A percentile compares a stretch with the other conserved stretches of the same genome.
phyloP scores from a whole-genome alignment of 2,797 vertebrate genomes.

The Staurois parvus region DNA sequence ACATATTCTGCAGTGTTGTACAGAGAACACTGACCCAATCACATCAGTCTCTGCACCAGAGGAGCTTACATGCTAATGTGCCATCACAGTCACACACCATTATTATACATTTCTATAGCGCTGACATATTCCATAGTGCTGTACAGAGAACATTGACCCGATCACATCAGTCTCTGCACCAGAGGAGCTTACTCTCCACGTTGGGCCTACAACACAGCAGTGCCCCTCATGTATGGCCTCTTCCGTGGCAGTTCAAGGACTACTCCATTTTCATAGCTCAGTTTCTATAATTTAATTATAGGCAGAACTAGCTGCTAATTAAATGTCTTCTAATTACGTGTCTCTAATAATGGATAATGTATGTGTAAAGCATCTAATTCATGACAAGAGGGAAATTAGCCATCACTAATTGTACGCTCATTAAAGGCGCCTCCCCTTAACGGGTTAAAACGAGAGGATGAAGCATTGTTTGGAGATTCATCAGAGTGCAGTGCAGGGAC shows the following conservation, averaged over 20 bases:
- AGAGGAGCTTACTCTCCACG: neutral
- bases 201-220: neutral
- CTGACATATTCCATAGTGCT: no score
- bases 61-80: neutral
- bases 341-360: conserved; percentile 7
- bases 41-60: neutral
- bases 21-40: neutral
- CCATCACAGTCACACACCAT: no score
- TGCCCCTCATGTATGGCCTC: neutral
- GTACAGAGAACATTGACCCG: neutral
- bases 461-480: neutral
- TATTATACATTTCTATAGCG: no score
- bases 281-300: neutral
- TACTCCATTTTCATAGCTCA: neutral
- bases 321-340: conserved; percentile 7
- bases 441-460: neutral
- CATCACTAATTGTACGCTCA: conserved; percentile 13
- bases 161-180: neutral
- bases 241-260: neutral
- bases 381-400: conserved; percentile 14
- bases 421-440: conserved; percentile 11
- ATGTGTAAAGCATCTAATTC: neutral
- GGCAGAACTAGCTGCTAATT: conserved; percentile 21
- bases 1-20: neutral
- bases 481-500: neutral